phyloP scores from a whole-genome alignment of 1,140 invertebrate species.

The Drepana arcuata region DNA sequence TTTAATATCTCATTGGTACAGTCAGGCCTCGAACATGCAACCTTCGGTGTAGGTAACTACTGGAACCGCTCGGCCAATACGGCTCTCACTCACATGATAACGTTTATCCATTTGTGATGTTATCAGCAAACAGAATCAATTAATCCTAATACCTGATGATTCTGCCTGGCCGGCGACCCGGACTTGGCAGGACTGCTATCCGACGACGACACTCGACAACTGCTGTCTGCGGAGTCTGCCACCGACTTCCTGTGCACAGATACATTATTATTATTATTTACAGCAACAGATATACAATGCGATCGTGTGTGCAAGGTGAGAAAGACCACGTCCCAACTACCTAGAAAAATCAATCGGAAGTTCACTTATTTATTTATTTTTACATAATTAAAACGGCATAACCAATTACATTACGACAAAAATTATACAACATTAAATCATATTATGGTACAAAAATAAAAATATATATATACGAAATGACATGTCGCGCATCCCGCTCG shows the following conservation, averaged over 20 bases:
- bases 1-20: too few species aligned
- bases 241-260: conserved; percentile 58
- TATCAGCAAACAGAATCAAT: too few species aligned
- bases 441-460: too few species aligned
- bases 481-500: background rate
- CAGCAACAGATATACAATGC: background rate
- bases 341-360: too few species aligned
- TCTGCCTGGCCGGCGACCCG: conserved; percentile 33
- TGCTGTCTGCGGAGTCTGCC: conserved; percentile 60
- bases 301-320: background rate
- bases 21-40: too few species aligned
- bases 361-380: background rate
- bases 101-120: too few species aligned
- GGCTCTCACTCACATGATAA: too few species aligned
- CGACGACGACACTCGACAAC: conserved; percentile 53
- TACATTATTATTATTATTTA: too few species aligned
- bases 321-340: too few species aligned
- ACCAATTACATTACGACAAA: background rate
- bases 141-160: conserved; percentile 39
- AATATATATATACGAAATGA: background rate
- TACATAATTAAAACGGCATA: background rate
- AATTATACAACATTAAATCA: too few species aligned
- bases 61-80: too few species aligned
- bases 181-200: conserved; percentile 61
- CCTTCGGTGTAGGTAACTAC: too few species aligned